Percentiles rank a stretch among this genome's conserved stretches.
Conservation (phyloP, 2,113 vertebrate genomes). For the Papio anubis region DNA sequence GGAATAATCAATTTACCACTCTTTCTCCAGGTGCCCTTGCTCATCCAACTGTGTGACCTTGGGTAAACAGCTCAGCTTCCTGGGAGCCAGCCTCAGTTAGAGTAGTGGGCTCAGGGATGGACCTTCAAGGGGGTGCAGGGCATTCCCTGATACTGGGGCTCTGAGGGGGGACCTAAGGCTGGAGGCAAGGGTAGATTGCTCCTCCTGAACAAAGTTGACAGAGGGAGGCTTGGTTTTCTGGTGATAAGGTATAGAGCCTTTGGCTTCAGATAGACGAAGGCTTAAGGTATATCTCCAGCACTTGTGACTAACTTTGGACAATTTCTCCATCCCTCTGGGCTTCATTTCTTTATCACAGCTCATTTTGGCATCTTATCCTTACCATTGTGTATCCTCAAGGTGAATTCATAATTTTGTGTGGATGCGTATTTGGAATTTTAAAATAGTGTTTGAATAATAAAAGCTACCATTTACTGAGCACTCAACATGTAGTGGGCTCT, state of each 20-base stretch:
- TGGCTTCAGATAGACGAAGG: background rate
- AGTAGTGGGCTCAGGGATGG: background rate
- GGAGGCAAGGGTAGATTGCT: background rate
- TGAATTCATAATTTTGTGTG: background rate
- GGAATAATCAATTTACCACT: background rate
- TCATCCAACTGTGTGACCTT: background rate
- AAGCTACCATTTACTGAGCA: background rate
- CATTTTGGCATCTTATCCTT: background rate
- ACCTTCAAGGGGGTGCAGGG: background rate
- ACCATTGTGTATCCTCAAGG: background rate
- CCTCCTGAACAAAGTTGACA: background rate
- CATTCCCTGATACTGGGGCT: background rate
- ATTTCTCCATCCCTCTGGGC: background rate
- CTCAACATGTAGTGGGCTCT: background rate
- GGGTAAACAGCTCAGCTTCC: background rate
- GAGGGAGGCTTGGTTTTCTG: background rate
- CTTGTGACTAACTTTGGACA: background rate
- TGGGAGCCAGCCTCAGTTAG: background rate
- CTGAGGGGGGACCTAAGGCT: background rate
- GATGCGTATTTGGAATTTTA: constrained; percentile 5
- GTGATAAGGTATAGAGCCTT: background rate
- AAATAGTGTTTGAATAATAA: background rate
- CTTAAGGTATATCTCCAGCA: background rate
- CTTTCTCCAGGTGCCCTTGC: background rate
- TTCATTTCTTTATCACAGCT: background rate